These are phyloP conservation scores for Drosophila nebulosa DNA, from an alignment of 1,140 invertebrate species.

Conservation along the genomic window DNA sequence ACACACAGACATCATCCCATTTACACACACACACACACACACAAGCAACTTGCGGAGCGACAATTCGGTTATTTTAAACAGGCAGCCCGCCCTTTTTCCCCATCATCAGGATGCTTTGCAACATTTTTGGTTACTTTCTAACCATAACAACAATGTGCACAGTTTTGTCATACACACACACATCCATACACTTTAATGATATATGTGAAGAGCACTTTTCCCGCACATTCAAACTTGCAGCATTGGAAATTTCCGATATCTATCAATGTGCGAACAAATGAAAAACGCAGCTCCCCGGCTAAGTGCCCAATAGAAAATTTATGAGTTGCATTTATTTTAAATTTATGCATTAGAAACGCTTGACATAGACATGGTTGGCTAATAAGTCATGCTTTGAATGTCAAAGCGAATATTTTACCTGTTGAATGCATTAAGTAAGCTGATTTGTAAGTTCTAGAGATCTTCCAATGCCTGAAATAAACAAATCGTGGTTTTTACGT, in stretches of 20 bases:
- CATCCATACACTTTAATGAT: slow-evolving; percentile 20
- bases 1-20: slow-evolving; percentile 1
- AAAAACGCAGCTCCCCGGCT: slow-evolving; percentile 11
- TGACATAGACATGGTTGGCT: neutral
- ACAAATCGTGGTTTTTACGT: too few relatives aligned
- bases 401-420: neutral
- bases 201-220: slow-evolving; percentile 30
- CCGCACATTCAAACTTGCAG: neutral
- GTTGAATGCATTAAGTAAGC: neutral
- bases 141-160: slow-evolving; percentile 22
- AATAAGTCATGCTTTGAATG: neutral
- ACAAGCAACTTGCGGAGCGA: slow-evolving; percentile 30
- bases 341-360: slow-evolving; percentile 1
- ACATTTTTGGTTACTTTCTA: slow-evolving; percentile 57
- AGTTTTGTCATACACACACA: slow-evolving; percentile 1
- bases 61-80: slow-evolving; percentile 45
- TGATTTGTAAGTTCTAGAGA: too few relatives aligned
- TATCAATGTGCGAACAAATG: slow-evolving; percentile 39
- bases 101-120: slow-evolving; percentile 15
- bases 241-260: slow-evolving; percentile 41
- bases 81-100: neutral
- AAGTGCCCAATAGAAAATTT: slow-evolving; percentile 50
- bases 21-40: slow-evolving; percentile 10
- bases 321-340: slow-evolving; percentile 29
- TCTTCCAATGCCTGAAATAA: too few relatives aligned